A percentile compares a stretch with the other conserved stretches of the same genome.
These are phyloP conservation scores for Mormoops blainvillei DNA, from an alignment of 2,113 vertebrate genomes.

Conservation along the genomic window DNA sequence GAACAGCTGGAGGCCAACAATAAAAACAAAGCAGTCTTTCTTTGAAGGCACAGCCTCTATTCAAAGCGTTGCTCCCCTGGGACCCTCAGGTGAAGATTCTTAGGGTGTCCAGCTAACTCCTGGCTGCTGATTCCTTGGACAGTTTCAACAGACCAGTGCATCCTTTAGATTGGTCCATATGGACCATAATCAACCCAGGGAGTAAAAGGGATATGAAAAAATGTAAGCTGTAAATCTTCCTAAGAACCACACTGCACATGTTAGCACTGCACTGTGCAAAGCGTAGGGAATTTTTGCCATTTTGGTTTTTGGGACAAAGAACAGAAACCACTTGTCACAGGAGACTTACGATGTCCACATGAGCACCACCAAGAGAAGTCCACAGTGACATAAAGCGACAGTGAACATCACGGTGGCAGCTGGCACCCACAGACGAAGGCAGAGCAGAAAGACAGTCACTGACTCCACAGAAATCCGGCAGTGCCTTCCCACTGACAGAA, in stretches of 20 bases:
- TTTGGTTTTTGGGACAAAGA: not conserved
- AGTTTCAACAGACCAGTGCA: not conserved
- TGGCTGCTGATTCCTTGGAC: not conserved
- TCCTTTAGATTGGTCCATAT: not conserved
- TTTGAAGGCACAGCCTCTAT: not conserved
- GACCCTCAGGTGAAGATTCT: not conserved
- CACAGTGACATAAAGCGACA: not conserved
- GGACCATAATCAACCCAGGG: not conserved
- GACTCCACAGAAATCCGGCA: not conserved
- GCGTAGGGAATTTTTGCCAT: not conserved
- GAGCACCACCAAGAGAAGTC: not conserved
- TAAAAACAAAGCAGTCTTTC: conserved; percentile 12
- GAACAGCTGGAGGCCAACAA: not conserved
- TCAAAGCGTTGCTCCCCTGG: not conserved
- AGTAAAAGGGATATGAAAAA: not conserved
- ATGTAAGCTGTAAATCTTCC: not conserved
- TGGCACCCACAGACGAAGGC: not conserved
- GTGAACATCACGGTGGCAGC: not conserved
- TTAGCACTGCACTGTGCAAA: not conserved
- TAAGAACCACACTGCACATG: not conserved
- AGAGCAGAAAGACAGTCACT: not conserved
- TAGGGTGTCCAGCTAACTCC: not conserved
- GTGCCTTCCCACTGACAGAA: not conserved
- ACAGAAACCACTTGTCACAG: not conserved
- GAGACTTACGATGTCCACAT: not conserved